Evolutionary conservation across 1,140 invertebrate species (phyloP), one percentile per base, ranked within the genome.

Genomic region (Bemisia tabaci): DNA sequence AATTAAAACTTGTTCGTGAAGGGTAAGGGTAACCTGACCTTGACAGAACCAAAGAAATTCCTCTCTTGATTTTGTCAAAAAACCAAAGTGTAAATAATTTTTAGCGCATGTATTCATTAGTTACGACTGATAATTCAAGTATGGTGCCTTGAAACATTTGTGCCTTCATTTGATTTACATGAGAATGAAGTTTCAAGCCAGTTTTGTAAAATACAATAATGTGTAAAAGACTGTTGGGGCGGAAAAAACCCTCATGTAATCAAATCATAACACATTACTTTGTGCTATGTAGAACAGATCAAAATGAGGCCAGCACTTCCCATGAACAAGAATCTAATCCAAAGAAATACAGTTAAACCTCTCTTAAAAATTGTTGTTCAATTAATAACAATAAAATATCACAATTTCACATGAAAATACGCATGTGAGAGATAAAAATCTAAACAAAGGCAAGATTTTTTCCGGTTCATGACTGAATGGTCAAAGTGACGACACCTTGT

Each of bases 401-500:
- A 48, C 33, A 48, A 48, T 48, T 48, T 48, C 33, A 48, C 33
- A 48, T 48, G 33, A 17, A 48, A 48, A 48, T 48, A 9, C 5
- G 17, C 33, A 9, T 48, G 17, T 17, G n/a, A 61, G 24, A 61
- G 24, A 61, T 25, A 11, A 25, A 22, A 61, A 61, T 61, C 24
- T 11, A 61, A 61, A 61, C 5, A 61, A 61, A 22, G n/a, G n/a
- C 24, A 22, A 22, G n/a, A 22, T 59, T 61, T 25, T 61, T 61
- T 2, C 17, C 22, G 12, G 22, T 11, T 23, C 72, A 78, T 12
- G 77, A 76, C 59, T 80, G 72, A 33, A 86, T 78, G 22, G 77
- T 79, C 26, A 86, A 75, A 24, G 78, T 80, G 23, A 86, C 82
- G 64, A 76, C 79, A 63, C 83, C 82, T 59, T 74, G 69, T 24